Base-by-base conservation (phyloP, 2,797 vertebrate genomes). In the Sorex maritimensis region DNA sequence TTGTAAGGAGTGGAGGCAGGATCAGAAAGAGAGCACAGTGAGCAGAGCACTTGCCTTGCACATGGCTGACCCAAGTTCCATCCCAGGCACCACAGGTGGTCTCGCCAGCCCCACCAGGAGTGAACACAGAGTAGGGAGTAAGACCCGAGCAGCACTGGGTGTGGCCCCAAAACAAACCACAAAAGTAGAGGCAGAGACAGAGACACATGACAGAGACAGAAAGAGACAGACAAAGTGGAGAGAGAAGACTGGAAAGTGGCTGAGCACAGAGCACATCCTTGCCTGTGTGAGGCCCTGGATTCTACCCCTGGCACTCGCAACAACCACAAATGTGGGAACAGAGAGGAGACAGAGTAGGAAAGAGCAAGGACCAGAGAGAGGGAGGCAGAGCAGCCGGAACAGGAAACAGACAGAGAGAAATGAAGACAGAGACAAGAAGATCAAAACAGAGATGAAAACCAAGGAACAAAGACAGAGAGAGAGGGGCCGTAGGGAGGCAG, bases 211-310 rank as follows among this genome's bases (percentile, higher is more conserved):
- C 4, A 7, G 21, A 65, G 41, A n/a, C 28, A 55, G 15, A 34
- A 12, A 71, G 5, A 65, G 26, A 71, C 2, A 8, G 1, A 44
- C 15, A 67, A 2, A 30, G 24, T 21, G 34, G 12, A 6, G 0
- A 12, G 0, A 49, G 6, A 63, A 63, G 55, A 8, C 0, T 5
- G 2, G 77, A 30, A 23, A 26, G 34, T 1, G 2, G 6, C 49
- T 28, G 6, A 6, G 8, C 28, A 23, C 28, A 41, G 83, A 63
- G 46, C 1, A 0, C 11, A 30, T 58, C 52, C 88, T 82, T 19
- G 58, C 21, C 21, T 61, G 58, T 52, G 58, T 15, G 55, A 19
- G 55, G 23, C 21, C 19, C 58, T 58, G 55, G 19, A 3, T 58
- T 58, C 19, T 1, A 21, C 5, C 55, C 15, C 19, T 58, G 55